Base-by-base conservation (phyloP, 1,140 invertebrate species). In the Hycleus phaleratus region DNA sequence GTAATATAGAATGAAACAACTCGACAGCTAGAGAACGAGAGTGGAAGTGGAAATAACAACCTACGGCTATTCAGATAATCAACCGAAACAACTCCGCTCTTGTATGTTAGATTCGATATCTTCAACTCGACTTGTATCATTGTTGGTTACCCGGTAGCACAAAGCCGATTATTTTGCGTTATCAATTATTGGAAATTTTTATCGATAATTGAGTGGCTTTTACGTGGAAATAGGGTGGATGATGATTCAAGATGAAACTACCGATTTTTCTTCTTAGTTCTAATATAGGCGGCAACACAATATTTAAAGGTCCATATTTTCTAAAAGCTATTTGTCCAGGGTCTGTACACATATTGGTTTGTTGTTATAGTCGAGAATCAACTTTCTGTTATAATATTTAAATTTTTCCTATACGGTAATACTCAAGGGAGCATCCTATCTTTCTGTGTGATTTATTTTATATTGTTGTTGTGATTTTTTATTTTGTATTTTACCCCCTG, bases 1-100 rank as follows among this genome's bases (percentile, higher is more conserved):
- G 55, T 62, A 65, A 65, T 65, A 65, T 60, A 65, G 61, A 61
- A 61, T 55, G 63, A 63, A 63, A 58, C 61, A 61, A 58, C 56
- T 62, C 55, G 49, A 60, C 58, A 32, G 32, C 4, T 4, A 32
- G 4, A 32, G 32, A 32, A 2, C 7, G 18, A 5, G 32, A 32
- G 32, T 32, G 7, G 32, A 32, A 32, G 32, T 32, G 32, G 32
- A 32, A 32, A 32, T 32, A 32, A 50, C 61, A 56, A 58, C 64
- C 49, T 58, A 46, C 26, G 61, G 64, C 64, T 56, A 60, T 12
- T 32, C 54, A 53, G 58, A 63, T 65, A 65, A 65, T 65, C 58
- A 65, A 63, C 61, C 54, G 45, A 61, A 63, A 60, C 57, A 63
- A 60, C 61, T 46, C 18, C 18, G 18, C 18, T 18, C 18, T 18